Base-by-base conservation (phyloP, 2,888 invertebrate genomes). In the Ernsta delagoae region DNA sequence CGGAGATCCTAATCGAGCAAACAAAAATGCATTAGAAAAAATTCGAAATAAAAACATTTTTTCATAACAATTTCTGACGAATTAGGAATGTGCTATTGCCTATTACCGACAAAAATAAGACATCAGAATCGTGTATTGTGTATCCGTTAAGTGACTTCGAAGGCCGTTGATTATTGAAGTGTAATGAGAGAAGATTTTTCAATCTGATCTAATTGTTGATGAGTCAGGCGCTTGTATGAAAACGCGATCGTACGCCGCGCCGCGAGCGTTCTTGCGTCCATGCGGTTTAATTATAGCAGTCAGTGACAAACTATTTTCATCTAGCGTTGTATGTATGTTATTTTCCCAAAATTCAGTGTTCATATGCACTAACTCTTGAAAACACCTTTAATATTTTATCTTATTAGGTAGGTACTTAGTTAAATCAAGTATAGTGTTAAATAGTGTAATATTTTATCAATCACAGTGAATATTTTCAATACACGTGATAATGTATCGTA, bases 281-380 rank as follows among this genome's bases (percentile, higher is more conserved):
- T 75, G 75, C 78, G 70, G 81, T 82, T 82, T 90, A 92, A 86
- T 85, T 85, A 85, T 91, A 92, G 91, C 86, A 70, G 68, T 75
- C 80, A 83, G 83, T 88, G 91, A 90, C 91, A 90, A 87, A 83
- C 82, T 78, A 82, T 79, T 77, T 76, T 72, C 75, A 75, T 76
- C 77, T 77, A 74, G 71, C 71, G 70, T 76, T 61, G 41, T 45
- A 39, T 39, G 39, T 7, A 16, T 68, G 61, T 56, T 67, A 43
- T 56, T 71, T 68, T 68, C 56, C 39, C 57, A 39, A 68, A 68
- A 31, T 68, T 62, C 43, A 68, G 67, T 68, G 48, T 68, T 31
- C 12, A 41, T 56, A 7, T 62, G 56, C 39, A 62, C 60, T 45
- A 56, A 39, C 36, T n/a, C 6, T 12, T 36, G 48, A 56, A 34